Evolutionary conservation across 2,113 vertebrate species (phyloP).

Genomic region (Agelaius phoeniceus): DNA sequence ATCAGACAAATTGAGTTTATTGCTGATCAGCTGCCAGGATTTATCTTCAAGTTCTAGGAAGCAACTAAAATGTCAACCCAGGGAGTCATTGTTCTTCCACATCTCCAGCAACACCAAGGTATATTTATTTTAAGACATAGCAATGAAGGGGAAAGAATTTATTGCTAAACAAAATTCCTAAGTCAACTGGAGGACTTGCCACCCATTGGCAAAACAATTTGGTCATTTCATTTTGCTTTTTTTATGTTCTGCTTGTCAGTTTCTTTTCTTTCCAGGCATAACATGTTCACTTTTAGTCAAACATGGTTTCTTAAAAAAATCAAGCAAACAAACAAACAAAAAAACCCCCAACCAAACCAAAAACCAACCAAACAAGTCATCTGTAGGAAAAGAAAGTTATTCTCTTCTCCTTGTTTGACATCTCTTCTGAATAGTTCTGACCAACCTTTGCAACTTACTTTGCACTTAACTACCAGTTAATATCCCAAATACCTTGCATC

Average conservation of each 20-base stretch:
- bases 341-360: background rate
- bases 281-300: background rate
- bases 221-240: background rate
- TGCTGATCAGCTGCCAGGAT: conserved; percentile 15
- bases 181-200: background rate
- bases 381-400: background rate
- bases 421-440: background rate
- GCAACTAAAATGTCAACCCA: background rate
- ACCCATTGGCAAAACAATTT: background rate
- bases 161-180: background rate
- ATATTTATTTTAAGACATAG: background rate
- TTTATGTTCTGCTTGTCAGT: background rate
- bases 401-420: background rate
- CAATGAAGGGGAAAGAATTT: background rate
- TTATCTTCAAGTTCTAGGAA: conserved; percentile 22
- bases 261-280: background rate
- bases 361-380: background rate
- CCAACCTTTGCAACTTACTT: background rate
- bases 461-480: background rate
- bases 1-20: conserved; percentile 27
- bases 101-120: background rate
- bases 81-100: background rate
- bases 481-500: background rate
- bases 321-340: background rate
- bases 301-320: background rate